A percentile compares a stretch with the other conserved stretches of the same genome.
Evolutionary conservation across 2,113 vertebrate species (phyloP).

Genomic region (Gymnobelideus leadbeateri): DNA sequence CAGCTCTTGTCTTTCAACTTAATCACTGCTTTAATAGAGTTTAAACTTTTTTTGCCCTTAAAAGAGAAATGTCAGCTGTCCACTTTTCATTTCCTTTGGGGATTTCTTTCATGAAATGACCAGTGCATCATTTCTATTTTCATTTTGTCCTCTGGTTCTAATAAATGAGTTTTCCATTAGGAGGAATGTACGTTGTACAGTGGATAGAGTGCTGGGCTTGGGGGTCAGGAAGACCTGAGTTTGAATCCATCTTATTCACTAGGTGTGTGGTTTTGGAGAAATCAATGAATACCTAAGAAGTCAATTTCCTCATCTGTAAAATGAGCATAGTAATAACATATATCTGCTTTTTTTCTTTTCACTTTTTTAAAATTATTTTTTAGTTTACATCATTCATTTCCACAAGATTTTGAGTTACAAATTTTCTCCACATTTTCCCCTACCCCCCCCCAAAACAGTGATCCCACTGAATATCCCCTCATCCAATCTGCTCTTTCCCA

Average conservation of each 20-base stretch:
- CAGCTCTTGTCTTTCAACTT: not conserved
- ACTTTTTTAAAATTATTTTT: too few species aligned
- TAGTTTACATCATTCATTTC: too few species aligned
- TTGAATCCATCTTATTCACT: not conserved
- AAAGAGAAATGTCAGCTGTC: not conserved
- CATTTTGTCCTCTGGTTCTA: not conserved
- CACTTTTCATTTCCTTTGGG: not conserved
- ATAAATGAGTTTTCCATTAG: not conserved
- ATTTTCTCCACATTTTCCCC: too few species aligned
- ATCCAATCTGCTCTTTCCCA: too few species aligned
- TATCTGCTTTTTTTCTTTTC: too few species aligned
- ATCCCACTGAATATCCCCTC: too few species aligned
- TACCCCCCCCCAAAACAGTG: too few species aligned
- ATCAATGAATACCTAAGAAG: not conserved
- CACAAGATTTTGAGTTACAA: too few species aligned
- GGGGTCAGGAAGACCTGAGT: not conserved
- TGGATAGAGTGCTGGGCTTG: not conserved
- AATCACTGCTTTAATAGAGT: not conserved
- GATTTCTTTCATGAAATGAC: not conserved
- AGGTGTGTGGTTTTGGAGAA: not conserved
- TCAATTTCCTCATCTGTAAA: not conserved
- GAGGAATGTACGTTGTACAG: not conserved
- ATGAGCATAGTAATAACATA: not conserved
- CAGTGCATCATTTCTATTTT: not conserved
- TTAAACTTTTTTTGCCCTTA: not conserved